phyloP scores from a whole-genome alignment of 2,113 vertebrate genomes.

The Corythornis vintsioides region DNA sequence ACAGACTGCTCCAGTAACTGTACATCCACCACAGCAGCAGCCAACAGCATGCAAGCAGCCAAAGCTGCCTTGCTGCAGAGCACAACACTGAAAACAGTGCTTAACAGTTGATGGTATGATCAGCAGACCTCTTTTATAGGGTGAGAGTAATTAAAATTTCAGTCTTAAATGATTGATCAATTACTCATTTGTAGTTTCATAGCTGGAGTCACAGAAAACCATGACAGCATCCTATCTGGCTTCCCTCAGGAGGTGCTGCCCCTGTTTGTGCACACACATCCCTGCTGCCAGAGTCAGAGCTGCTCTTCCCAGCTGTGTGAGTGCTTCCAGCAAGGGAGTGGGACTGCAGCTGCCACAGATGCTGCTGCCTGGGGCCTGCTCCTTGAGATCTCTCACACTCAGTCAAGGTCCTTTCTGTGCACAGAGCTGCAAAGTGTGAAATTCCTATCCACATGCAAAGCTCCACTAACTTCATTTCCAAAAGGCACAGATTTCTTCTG shows the following conservation, averaged over 20 bases:
- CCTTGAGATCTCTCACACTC: not conserved
- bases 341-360: not conserved
- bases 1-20: not conserved
- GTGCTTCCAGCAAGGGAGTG: not conserved
- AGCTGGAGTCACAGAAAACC: not conserved
- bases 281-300: not conserved
- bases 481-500: not conserved
- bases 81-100: not conserved
- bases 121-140: not conserved
- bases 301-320: not conserved
- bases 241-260: not conserved
- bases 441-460: not conserved
- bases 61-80: not conserved
- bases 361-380: not conserved
- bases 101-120: not conserved
- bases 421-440: not conserved
- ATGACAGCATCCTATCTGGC: fast-evolving
- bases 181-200: not conserved
- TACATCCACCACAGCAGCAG: not conserved
- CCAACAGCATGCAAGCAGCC: not conserved
- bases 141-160: not conserved
- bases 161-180: not conserved
- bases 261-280: not conserved
- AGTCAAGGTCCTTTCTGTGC: not conserved
- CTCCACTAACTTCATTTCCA: not conserved